Conservation (phyloP, 35 echinoderm and acorn worm genomes). For the Nesometra sesokonis region DNA sequence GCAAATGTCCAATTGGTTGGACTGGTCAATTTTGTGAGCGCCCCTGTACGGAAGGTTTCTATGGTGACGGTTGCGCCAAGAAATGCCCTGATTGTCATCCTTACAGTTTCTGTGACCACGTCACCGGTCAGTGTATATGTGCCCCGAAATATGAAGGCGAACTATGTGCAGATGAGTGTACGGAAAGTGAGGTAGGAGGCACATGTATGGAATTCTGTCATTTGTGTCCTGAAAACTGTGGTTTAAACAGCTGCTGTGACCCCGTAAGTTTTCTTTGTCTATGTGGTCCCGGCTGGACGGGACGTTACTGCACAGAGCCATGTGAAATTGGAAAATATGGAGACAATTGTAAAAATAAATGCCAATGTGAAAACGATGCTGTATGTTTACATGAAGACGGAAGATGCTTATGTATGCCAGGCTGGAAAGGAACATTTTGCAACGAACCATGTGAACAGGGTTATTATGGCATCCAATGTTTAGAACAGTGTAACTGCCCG, state of each 20-base stretch:
- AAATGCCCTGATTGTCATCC: constrained; percentile 25
- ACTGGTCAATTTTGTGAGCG: constrained; percentile 36
- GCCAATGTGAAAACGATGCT: neutral
- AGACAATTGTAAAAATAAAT: neutral
- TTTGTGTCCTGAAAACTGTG: neutral
- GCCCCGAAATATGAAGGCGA: constrained; percentile 35
- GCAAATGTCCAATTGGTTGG: constrained; percentile 48
- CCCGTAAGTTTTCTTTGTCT: neutral
- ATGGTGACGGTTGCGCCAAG: constrained; percentile 40
- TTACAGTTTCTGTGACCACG: constrained; percentile 45
- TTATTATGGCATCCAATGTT: neutral
- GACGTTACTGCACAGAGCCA: neutral
- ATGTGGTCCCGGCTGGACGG: neutral
- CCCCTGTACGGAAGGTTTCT: constrained; percentile 27
- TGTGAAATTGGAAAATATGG: constrained; percentile 18
- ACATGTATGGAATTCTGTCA: neutral
- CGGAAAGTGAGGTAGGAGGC: neutral
- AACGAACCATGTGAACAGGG: neutral
- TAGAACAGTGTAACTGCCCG: neutral
- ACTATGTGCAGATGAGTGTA: constrained; percentile 35
- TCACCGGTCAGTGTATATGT: constrained; percentile 53
- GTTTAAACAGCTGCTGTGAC: neutral
- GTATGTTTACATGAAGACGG: neutral
- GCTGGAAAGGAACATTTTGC: neutral
- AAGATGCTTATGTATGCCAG: neutral